Conservation (phyloP, 2,888 invertebrate genomes). For the Neria commutata region DNA sequence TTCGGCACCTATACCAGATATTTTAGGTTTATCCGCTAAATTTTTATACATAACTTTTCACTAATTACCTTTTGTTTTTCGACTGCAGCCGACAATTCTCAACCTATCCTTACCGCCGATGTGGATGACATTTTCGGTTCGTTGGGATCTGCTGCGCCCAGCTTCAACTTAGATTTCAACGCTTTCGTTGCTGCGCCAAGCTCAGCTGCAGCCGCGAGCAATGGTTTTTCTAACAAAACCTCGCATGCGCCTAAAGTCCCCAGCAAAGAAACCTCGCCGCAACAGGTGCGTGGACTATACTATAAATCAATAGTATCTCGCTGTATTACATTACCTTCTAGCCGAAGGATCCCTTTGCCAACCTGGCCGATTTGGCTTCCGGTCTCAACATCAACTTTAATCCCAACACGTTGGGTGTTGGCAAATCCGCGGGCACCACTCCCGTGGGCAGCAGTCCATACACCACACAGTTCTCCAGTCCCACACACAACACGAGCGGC, state of each 20-base stretch:
- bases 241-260: slow-evolving; percentile 35
- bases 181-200: slow-evolving; percentile 34
- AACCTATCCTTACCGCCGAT: slow-evolving; percentile 47
- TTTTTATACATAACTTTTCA: background rate
- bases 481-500: slow-evolving; percentile 52
- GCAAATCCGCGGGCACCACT: slow-evolving; percentile 53
- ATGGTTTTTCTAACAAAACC: slow-evolving; percentile 5
- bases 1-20: slow-evolving; percentile 56
- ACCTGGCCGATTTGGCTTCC: slow-evolving; percentile 66
- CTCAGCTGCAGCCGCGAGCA: slow-evolving; percentile 28
- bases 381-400: slow-evolving; percentile 59
- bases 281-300: slow-evolving; percentile 60
- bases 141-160: slow-evolving; percentile 40
- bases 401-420: slow-evolving; percentile 50
- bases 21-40: slow-evolving; percentile 37
- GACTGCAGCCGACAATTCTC: slow-evolving; percentile 37
- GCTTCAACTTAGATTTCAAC: slow-evolving; percentile 44
- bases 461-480: slow-evolving; percentile 59
- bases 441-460: slow-evolving; percentile 57
- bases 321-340: slow-evolving; percentile 15
- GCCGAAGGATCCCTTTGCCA: slow-evolving; percentile 75
- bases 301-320: slow-evolving; percentile 2
- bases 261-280: slow-evolving; percentile 63
- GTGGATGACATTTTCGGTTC: slow-evolving; percentile 74
- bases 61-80: background rate